Evolutionary conservation across 2,113 vertebrate species (phyloP), one percentile per base, ranked within the genome.

Genomic region (Alectura lathami): DNA sequence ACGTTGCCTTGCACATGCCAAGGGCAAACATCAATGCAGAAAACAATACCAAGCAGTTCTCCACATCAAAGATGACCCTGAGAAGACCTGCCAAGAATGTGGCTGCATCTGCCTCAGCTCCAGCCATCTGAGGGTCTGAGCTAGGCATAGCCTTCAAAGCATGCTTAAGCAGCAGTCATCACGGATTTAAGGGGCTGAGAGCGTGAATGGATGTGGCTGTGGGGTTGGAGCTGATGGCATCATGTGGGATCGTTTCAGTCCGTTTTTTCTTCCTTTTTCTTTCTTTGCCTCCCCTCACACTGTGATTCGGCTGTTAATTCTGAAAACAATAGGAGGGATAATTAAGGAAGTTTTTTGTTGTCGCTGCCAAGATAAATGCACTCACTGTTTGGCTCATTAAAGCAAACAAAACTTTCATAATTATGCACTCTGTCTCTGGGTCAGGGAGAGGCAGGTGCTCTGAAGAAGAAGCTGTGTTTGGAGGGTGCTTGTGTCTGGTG

Each of bases 81-180:
- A 76, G 91, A 69, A 94, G 93, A 96, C 96, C 93, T 94, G 96
- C 96, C 96, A 97, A 96, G 96, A 96, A 97, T 97, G 90, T 88
- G 80, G 80, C 77, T 91, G 88, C 94, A 94, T 97, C 88, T 97
- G 96, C 94, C 83, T 93, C 69, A 68, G 73, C 84, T 82, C 56
- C 80, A 78, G 90, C 56, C 86, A 76, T 94, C 53, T 79, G 93
- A 93, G 93, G 77, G 76, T 24, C 88, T 91, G 92, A 17, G 7
- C 66, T 68, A 96, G 94, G 88, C 84, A 13, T 36, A 76, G 82
- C 94, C 86, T 95, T 94, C 91, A 81, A 91, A 95, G 95, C 77
- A 79, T 1, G 64, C 88, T 91, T 2, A 26, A 75, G 90, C 51
- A 26, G 79, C 86, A 82, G 5, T 75, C 91, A 17, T 40, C 3